These are phyloP conservation scores for Ormia ochracea DNA, from an alignment of 2,888 invertebrate genomes.

Conservation along the genomic window DNA sequence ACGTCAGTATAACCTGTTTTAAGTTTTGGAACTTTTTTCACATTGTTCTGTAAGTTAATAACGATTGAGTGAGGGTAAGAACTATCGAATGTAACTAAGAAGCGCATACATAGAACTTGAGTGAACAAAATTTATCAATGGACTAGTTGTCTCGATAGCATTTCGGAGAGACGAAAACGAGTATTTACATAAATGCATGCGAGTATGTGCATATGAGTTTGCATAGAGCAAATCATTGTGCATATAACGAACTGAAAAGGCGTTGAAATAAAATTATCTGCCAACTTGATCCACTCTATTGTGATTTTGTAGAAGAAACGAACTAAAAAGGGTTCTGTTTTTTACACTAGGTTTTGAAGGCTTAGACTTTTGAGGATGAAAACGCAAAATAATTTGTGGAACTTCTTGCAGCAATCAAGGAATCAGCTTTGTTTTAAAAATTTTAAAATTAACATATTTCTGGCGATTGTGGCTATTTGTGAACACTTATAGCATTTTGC, in stretches of 20 bases:
- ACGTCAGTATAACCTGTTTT: neutral
- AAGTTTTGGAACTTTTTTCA: neutral
- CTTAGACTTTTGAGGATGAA: too few relatives aligned
- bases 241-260: slow-evolving; percentile 11
- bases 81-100: slow-evolving; percentile 10
- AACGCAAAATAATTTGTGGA: too few relatives aligned
- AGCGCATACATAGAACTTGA: neutral
- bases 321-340: too few relatives aligned
- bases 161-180: slow-evolving; percentile 48
- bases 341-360: too few relatives aligned
- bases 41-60: slow-evolving; percentile 68
- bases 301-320: neutral
- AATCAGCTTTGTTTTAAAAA: too few relatives aligned
- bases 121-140: neutral
- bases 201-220: slow-evolving; percentile 2
- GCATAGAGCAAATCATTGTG: slow-evolving; percentile 24
- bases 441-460: too few relatives aligned
- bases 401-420: too few relatives aligned
- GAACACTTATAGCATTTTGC: too few relatives aligned
- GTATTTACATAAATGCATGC: slow-evolving; percentile 46
- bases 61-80: slow-evolving; percentile 69
- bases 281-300: neutral
- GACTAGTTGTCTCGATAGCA: neutral
- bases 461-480: too few relatives aligned
- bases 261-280: neutral